Percentiles rank a stretch among this genome's conserved stretches.
These are phyloP conservation scores for Patella caerulea DNA, from an alignment of 2,888 invertebrate species.

Conservation along the genomic window DNA sequence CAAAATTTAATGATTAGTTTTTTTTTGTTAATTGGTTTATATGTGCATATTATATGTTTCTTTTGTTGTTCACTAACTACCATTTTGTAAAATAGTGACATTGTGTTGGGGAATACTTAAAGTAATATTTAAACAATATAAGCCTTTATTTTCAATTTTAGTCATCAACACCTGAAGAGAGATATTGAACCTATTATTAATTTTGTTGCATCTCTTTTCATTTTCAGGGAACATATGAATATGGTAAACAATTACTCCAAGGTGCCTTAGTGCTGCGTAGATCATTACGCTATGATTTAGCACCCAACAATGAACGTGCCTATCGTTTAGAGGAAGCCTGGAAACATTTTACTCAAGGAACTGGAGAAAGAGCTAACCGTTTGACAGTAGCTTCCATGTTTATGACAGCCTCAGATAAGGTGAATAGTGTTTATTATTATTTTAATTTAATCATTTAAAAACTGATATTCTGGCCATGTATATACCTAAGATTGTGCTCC, in stretches of 20 bases:
- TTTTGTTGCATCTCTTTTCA: constrained; percentile 1
- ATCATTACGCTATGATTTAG: constrained; percentile 77
- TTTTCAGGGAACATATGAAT: constrained; percentile 83
- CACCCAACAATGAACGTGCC: constrained; percentile 76
- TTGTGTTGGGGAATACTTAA: no score
- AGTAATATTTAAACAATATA: no score
- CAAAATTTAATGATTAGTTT: no score
- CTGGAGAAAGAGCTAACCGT: constrained; percentile 83
- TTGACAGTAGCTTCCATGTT: constrained; percentile 84
- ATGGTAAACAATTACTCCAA: constrained; percentile 84
- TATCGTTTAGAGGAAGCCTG: constrained; percentile 79
- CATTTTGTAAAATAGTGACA: no score
- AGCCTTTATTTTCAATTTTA: not conserved
- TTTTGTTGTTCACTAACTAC: no score
- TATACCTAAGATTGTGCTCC: no score
- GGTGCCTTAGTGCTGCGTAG: constrained; percentile 82
- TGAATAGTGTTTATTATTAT: constrained; percentile 37
- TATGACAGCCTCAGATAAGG: constrained; percentile 77
- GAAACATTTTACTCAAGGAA: constrained; percentile 80
- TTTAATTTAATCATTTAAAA: no score
- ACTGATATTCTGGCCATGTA: no score
- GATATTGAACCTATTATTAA: no score
- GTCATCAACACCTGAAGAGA: no score
- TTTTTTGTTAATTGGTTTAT: no score
- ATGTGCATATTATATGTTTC: no score